Evolutionary conservation across 2,888 invertebrate species (phyloP).

Genomic region (Dexiosoma caninum): DNA sequence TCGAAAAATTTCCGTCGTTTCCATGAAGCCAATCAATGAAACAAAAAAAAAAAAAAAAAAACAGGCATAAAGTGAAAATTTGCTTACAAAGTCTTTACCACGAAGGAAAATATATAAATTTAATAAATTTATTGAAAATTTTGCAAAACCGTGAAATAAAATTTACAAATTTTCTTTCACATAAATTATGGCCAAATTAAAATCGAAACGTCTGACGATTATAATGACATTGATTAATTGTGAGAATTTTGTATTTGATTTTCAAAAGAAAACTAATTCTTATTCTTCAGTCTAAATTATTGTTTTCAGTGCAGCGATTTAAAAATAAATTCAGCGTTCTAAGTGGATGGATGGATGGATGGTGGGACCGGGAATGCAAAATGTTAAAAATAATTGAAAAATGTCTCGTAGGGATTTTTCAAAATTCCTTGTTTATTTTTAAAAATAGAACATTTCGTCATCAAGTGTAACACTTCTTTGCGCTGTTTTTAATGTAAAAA

Average conservation of each 20-base stretch:
- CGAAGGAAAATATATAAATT: background rate
- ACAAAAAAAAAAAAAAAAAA: background rate
- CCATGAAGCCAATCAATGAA: too few species aligned
- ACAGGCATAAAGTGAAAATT: too few species aligned
- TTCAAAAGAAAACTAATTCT: slow-evolving; percentile 10
- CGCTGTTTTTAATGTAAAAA: background rate
- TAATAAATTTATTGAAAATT: background rate
- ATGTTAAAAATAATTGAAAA: background rate
- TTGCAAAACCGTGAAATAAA: too few species aligned
- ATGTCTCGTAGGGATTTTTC: background rate
- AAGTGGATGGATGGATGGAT: too few species aligned
- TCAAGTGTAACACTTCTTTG: background rate
- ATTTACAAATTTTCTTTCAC: background rate
- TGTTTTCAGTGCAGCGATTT: background rate
- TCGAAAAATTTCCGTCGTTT: too few species aligned
- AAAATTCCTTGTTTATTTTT: background rate
- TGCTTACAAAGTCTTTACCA: background rate
- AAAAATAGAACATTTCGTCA: slow-evolving; percentile 34
- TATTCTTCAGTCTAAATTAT: background rate
- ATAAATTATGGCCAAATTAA: slow-evolving; percentile 34
- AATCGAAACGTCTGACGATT: slow-evolving; percentile 40
- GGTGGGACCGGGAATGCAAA: background rate
- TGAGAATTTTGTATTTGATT: slow-evolving; percentile 39
- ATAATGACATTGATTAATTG: slow-evolving; percentile 56
- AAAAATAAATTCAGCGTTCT: background rate